Percentiles rank a stretch among this genome's conserved stretches.
phyloP scores from a whole-genome alignment of 2,797 vertebrate genomes.

The Sebastes hubbsi region DNA sequence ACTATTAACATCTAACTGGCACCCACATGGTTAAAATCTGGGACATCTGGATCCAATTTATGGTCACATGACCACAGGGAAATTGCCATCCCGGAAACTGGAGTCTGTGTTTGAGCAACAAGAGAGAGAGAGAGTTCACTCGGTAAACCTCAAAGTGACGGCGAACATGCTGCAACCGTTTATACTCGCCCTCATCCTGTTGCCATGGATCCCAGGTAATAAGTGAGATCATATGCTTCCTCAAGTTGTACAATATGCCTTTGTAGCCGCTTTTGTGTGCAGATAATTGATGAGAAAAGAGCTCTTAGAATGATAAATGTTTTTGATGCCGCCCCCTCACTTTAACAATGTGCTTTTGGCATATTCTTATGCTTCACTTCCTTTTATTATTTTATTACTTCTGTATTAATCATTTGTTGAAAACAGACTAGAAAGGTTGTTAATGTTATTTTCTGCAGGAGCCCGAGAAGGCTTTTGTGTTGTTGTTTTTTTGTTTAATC shows the following conservation, averaged over 20 bases:
- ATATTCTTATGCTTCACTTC: not conserved
- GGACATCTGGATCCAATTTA: conserved; percentile 66
- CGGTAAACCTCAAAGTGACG: not conserved
- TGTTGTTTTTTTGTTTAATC: conserved; percentile 5
- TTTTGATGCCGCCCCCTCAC: not conserved
- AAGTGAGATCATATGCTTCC: not conserved
- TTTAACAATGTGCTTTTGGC: not conserved
- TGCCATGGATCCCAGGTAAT: conserved; percentile 77
- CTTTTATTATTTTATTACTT: conserved; percentile 13
- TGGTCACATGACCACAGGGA: conserved; percentile 60
- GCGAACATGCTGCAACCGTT: conserved; percentile 48
- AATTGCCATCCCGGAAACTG: conserved; percentile 22
- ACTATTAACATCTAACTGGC: conserved; percentile 8
- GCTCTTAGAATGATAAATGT: conserved; percentile 2
- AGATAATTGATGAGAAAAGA: not conserved
- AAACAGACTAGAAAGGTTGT: conserved; percentile 11
- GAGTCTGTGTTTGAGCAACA: not conserved
- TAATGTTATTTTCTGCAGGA: conserved; percentile 22
- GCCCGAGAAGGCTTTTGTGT: conserved; percentile 16
- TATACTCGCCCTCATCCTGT: conserved; percentile 42
- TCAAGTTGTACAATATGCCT: not conserved
- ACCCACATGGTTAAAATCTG: conserved; percentile 70
- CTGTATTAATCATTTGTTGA: conserved; percentile 16
- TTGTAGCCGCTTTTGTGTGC: not conserved
- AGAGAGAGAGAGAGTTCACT: not conserved